These are phyloP conservation scores for Brachylomia viminalis DNA, from an alignment of 2,888 invertebrate genomes.

Conservation along the genomic window DNA sequence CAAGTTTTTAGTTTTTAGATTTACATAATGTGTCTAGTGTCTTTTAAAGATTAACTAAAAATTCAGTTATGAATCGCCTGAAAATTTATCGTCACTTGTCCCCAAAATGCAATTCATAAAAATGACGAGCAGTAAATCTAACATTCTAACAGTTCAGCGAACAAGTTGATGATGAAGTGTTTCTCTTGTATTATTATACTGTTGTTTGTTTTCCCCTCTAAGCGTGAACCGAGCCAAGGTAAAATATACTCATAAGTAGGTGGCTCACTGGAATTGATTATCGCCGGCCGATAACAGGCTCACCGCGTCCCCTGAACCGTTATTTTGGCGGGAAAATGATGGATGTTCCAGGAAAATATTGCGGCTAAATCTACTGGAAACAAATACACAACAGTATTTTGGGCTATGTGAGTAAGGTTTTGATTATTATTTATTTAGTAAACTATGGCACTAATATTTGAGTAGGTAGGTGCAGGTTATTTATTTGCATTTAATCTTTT, in stretches of 20 bases:
- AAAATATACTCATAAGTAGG: constrained; percentile 49
- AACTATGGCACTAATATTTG: too few relatives aligned
- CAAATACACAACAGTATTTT: constrained; percentile 41
- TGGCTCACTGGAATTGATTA: constrained; percentile 70
- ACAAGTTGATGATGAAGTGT: constrained; percentile 14
- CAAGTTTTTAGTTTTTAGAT: not conserved
- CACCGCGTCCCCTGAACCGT: constrained; percentile 59
- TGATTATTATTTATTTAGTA: too few relatives aligned
- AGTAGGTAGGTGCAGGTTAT: too few relatives aligned
- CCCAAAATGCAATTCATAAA: not conserved
- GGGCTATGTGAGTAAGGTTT: not conserved
- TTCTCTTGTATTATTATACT: constrained; percentile 12
- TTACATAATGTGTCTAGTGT: not conserved
- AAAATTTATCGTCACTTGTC: not conserved
- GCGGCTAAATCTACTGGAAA: constrained; percentile 76
- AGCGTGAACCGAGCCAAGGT: constrained; percentile 35
- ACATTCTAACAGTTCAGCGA: not conserved
- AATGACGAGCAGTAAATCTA: not conserved
- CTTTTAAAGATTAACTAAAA: not conserved
- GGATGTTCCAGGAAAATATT: constrained; percentile 80
- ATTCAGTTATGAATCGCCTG: too few relatives aligned
- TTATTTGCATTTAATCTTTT: not conserved
- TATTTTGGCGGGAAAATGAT: constrained; percentile 75
- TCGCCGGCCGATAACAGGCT: constrained; percentile 63
- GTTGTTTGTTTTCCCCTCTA: constrained; percentile 30